A percentile compares a stretch with the other conserved stretches of the same genome.
These are phyloP conservation scores for Chironomus riparius DNA, from an alignment of 2,888 invertebrate genomes.

Conservation along the genomic window DNA sequence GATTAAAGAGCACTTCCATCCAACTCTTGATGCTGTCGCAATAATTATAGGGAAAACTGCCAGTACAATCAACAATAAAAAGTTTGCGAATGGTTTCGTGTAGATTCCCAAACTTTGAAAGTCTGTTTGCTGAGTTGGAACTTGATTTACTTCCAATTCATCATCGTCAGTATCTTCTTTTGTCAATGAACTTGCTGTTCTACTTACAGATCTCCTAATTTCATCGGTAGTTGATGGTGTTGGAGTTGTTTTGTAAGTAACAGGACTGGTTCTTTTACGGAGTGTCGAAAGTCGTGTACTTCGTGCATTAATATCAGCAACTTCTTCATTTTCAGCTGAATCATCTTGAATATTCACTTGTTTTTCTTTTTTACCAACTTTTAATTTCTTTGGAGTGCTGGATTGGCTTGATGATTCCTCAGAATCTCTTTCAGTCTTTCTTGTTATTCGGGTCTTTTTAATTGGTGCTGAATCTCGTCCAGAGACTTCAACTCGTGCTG, in stretches of 20 bases:
- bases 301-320: not conserved
- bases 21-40: not conserved
- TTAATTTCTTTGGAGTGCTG: constrained; percentile 3
- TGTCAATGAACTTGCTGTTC: not conserved
- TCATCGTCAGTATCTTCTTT: constrained; percentile 5
- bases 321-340: constrained; percentile 15
- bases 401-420: constrained; percentile 18
- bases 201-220: constrained; percentile 3
- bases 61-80: not conserved
- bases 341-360: not conserved
- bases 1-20: not conserved
- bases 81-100: not conserved
- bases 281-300: not conserved
- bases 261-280: not conserved
- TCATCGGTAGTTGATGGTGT: not conserved
- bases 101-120: not conserved
- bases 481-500: not conserved
- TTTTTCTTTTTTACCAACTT: not conserved
- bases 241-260: constrained; percentile 3
- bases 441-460: not conserved
- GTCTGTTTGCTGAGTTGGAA: not conserved
- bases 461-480: constrained; percentile 13
- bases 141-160: not conserved
- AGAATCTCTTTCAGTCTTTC: not conserved
- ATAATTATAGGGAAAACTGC: not conserved